Evolutionary conservation across 2,113 vertebrate genomes (phyloP), one percentile per base, ranked within the genome.

Genomic region (Gnathonemus echidnorhynchus): DNA sequence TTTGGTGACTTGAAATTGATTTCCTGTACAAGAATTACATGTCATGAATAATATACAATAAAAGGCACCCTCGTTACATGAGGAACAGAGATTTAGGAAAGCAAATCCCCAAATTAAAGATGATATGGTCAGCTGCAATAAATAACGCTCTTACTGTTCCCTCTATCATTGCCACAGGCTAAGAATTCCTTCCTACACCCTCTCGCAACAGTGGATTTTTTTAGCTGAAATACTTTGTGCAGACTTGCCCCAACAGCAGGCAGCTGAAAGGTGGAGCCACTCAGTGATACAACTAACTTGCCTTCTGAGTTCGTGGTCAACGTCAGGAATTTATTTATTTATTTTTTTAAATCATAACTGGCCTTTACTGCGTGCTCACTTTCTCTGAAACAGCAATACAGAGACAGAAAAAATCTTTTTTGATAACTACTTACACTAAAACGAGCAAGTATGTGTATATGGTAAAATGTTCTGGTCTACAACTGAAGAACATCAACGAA

Each of bases 141-240:
- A n/a, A 87, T 87, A 13, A 31, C 9, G 9, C 24, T 84, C 42
- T 39, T 17, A 39, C 10, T 24, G 42, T 48, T 85, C 24, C 4
- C 46, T 19, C 49, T 3, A 7, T 87, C 31, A 49, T 52, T 52
- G 24, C 50, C 27, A 15, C 9, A 11, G 86, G 50, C 86, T 53
- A 53, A 35, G 86, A 87, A 53, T 87, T 87, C 86, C 50, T 87
- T 87, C 50, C 86, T 87, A 27, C 13, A 53, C 86, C 31, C 49
- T 39, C 46, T 50, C 49, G n/a, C 24, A 87, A 35, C 83, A 24
- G 21, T 35, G 27, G 27, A 48, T 85, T 46, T 87, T 84, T 49
- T 15, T 19, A 27, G 21, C 46, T 87, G 46, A 49, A 86, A 86
- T 86, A 48, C 46, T 48, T n/a, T 87, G 21, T 9, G 15, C 13